phyloP scores from a whole-genome alignment of 2,888 invertebrate genomes.

The Callosobruchus maculatus region DNA sequence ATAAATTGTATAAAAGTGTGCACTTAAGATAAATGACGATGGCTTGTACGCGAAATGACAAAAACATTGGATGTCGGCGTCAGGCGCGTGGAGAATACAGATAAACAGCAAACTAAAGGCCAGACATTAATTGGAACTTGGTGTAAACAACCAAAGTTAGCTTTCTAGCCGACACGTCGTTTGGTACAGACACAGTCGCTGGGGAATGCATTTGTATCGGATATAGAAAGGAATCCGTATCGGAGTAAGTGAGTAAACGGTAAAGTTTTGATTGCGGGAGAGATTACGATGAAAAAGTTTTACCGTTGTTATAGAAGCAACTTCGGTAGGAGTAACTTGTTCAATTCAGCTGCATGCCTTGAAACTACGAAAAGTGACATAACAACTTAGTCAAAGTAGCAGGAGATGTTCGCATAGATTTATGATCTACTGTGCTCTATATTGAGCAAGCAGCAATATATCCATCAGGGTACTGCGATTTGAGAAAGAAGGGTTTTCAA shows the following conservation, averaged over 20 bases:
- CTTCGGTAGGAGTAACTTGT: neutral
- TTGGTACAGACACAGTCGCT: neutral
- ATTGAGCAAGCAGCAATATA: too few relatives aligned
- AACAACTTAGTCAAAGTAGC: neutral
- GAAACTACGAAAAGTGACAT: neutral
- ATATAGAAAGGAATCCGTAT: neutral
- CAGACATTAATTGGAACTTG: conserved; percentile 1
- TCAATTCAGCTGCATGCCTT: neutral
- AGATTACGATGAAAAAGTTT: neutral
- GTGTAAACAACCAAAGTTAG: conserved; percentile 1
- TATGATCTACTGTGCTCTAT: too few relatives aligned
- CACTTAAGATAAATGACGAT: conserved; percentile 1
- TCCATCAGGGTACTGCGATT: too few relatives aligned
- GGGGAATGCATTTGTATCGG: neutral
- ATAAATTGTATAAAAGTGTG: neutral
- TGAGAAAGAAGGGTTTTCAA: too few relatives aligned
- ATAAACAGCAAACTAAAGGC: neutral
- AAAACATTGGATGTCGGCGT: neutral
- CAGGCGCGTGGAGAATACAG: conserved; percentile 5
- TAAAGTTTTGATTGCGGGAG: neutral
- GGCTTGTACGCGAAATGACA: neutral
- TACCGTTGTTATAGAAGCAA: neutral
- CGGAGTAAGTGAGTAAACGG: neutral
- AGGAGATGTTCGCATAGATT: too few relatives aligned
- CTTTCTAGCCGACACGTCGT: neutral